A percentile compares a stretch with the other conserved stretches of the same genome.
Conservation (phyloP, 2,113 vertebrate species). For the Rhodinocichla rosea region DNA sequence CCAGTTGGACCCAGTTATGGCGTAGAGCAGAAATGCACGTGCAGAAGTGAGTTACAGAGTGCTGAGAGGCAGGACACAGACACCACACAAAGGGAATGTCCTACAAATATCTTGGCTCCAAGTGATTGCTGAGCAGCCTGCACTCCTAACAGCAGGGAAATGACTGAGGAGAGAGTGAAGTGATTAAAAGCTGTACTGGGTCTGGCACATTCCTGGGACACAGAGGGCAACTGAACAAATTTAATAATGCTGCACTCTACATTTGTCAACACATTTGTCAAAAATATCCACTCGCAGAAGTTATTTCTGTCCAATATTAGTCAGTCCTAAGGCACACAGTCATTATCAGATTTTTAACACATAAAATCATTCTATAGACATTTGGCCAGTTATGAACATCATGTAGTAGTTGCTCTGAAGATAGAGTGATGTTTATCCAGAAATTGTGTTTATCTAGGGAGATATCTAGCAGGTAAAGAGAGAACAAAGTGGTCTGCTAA, state of each 20-base stretch:
- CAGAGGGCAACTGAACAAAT: constrained; percentile 38
- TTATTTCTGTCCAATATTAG: not conserved
- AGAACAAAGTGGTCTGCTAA: not conserved
- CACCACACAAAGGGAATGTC: constrained; percentile 32
- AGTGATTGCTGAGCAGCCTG: constrained; percentile 34
- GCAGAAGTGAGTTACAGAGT: not conserved
- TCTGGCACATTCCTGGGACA: constrained; percentile 39
- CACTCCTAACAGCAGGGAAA: constrained; percentile 26
- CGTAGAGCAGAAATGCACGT: not conserved
- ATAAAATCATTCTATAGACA: not conserved
- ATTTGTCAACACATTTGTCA: constrained; percentile 3
- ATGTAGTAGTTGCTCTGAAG: not conserved
- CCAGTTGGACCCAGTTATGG: not conserved
- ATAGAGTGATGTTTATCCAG: not conserved
- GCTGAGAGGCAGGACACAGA: constrained; percentile 4
- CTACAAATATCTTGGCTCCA: not conserved
- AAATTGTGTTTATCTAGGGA: not conserved
- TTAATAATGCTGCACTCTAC: not conserved
- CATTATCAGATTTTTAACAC: not conserved
- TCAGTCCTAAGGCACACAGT: not conserved
- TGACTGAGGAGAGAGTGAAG: constrained; percentile 43
- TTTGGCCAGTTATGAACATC: not conserved
- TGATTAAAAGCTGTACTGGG: constrained; percentile 46
- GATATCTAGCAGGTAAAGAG: not conserved
- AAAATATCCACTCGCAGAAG: constrained; percentile 1